Conservation (phyloP, 2,797 vertebrate genomes). For the Adrianichthys oophorus region DNA sequence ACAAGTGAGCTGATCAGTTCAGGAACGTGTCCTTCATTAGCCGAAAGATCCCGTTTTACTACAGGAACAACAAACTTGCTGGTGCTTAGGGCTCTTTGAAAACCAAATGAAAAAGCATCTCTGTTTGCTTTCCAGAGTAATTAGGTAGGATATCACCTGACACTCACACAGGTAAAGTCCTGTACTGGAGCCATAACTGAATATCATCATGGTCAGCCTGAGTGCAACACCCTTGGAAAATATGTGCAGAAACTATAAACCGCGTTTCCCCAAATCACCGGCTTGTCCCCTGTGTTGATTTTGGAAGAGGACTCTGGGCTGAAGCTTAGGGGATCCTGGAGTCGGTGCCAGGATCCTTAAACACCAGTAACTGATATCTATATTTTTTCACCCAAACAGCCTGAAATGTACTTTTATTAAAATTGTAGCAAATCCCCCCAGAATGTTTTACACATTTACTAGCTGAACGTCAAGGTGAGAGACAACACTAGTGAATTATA, state of each 20-base stretch:
- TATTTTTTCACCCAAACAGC: constrained; percentile 16
- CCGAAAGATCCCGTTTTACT: constrained; percentile 77
- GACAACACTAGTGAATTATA: constrained; percentile 81
- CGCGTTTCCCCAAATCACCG: constrained; percentile 68
- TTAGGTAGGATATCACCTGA: constrained; percentile 79
- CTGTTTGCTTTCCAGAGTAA: constrained; percentile 77
- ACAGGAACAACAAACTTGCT: constrained; percentile 71
- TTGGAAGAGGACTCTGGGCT: constrained; percentile 70
- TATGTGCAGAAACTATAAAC: constrained; percentile 78
- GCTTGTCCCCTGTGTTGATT: constrained; percentile 78
- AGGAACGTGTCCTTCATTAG: constrained; percentile 77
- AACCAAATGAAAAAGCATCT: constrained; percentile 68
- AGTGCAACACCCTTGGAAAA: constrained; percentile 71
- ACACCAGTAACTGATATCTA: constrained; percentile 79
- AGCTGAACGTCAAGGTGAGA: constrained; percentile 81
- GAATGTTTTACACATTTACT: constrained; percentile 83
- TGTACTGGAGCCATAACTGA: constrained; percentile 61
- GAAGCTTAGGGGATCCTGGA: constrained; percentile 66
- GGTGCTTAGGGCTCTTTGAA: constrained; percentile 66
- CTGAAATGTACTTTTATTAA: constrained; percentile 79
- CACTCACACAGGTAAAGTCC: constrained; percentile 77
- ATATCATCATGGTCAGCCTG: constrained; percentile 66
- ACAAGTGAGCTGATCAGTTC: constrained; percentile 61
- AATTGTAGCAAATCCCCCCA: constrained; percentile 76
- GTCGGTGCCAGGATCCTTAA: constrained; percentile 76